Evolutionary conservation across 2,888 invertebrate genomes (phyloP).

Genomic region (Polymixis flavicincta): DNA sequence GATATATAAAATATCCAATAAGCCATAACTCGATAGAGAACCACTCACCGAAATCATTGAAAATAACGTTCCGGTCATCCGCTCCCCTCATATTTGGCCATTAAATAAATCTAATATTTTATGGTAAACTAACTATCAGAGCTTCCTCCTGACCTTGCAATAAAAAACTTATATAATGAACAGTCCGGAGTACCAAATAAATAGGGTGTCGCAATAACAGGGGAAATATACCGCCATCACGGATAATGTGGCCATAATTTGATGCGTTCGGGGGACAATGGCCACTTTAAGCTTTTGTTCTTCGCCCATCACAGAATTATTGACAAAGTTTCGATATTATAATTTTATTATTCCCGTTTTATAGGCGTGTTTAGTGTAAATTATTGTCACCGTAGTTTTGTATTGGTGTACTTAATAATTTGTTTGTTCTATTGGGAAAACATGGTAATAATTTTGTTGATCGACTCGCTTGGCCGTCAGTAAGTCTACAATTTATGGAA

Average conservation of each 20-base stretch:
- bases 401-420: constrained; percentile 62
- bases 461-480: constrained; percentile 20
- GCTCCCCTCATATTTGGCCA: constrained; percentile 54
- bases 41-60: constrained; percentile 61
- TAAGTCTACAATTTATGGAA: constrained; percentile 39
- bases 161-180: constrained; percentile 66
- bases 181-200: constrained; percentile 57
- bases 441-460: constrained; percentile 56
- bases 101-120: constrained; percentile 67
- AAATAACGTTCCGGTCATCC: constrained; percentile 60
- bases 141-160: constrained; percentile 59
- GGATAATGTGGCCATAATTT: constrained; percentile 75
- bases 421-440: constrained; percentile 59
- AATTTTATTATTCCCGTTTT: constrained; percentile 75
- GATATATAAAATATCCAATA: constrained; percentile 26
- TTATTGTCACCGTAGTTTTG: constrained; percentile 73
- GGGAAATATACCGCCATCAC: constrained; percentile 61
- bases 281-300: constrained; percentile 68
- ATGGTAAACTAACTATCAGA: constrained; percentile 63
- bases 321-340: constrained; percentile 77
- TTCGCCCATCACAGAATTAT: constrained; percentile 75
- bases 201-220: constrained; percentile 65
- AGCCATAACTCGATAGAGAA: constrained; percentile 43
- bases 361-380: constrained; percentile 76
- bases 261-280: constrained; percentile 71